These are phyloP conservation scores for Hypomecis punctinalis DNA, from an alignment of 2,888 invertebrate genomes.

Conservation along the genomic window DNA sequence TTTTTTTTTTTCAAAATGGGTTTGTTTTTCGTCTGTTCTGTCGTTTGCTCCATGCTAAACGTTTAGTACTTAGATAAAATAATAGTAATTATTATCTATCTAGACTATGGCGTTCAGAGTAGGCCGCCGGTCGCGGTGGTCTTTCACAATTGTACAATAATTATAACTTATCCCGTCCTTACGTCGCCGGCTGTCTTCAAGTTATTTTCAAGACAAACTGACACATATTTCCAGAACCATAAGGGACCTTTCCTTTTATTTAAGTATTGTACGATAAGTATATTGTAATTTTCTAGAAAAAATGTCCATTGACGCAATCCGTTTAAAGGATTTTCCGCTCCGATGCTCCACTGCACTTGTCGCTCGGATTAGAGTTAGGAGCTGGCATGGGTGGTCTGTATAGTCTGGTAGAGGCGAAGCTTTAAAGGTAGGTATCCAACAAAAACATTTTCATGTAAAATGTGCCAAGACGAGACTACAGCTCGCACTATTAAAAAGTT, in stretches of 20 bases:
- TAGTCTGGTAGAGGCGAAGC: too few relatives aligned
- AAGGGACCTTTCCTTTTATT: not conserved
- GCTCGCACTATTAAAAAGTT: too few relatives aligned
- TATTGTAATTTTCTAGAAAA: not conserved
- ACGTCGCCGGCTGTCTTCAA: slow-evolving; percentile 5
- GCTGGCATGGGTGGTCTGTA: slow-evolving; percentile 7
- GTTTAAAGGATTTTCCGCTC: slow-evolving; percentile 36
- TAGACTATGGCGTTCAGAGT: too few relatives aligned
- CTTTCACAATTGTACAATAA: slow-evolving; percentile 23
- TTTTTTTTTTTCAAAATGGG: too few relatives aligned
- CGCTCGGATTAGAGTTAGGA: not conserved
- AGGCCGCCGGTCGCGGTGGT: slow-evolving; percentile 29
- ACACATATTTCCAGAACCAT: not conserved
- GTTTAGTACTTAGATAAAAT: too few relatives aligned
- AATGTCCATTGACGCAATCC: slow-evolving; percentile 38
- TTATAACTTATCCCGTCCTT: not conserved
- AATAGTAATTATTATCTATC: too few relatives aligned
- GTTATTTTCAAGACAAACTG: slow-evolving; percentile 10
- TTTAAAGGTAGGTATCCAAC: too few relatives aligned
- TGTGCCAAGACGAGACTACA: too few relatives aligned
- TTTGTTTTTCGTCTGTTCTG: too few relatives aligned
- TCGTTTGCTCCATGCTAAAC: too few relatives aligned
- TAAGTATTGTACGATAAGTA: too few relatives aligned
- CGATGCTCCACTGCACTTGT: slow-evolving; percentile 20
- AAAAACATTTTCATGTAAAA: too few relatives aligned